phyloP scores from a whole-genome alignment of 2,888 invertebrate genomes.

The Myathropa florea region DNA sequence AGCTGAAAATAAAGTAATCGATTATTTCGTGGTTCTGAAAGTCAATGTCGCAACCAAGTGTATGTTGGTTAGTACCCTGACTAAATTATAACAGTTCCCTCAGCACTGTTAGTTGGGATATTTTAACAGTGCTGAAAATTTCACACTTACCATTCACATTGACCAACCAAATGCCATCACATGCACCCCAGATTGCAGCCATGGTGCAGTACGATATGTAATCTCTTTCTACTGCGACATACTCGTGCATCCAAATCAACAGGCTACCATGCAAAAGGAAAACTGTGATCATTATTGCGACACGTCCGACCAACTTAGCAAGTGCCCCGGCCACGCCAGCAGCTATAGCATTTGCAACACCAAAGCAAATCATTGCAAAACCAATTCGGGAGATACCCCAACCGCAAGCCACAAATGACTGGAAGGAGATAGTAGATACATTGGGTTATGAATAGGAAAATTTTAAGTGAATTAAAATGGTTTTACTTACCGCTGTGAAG shows the following conservation, averaged over 20 bases:
- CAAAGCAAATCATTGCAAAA: conserved; percentile 96
- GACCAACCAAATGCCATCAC: conserved; percentile 95
- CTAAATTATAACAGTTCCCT: background rate
- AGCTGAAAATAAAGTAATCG: conserved; percentile 81
- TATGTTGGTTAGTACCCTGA: background rate
- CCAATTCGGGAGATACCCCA: conserved; percentile 95
- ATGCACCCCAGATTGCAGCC: conserved; percentile 93
- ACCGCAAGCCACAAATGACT: conserved; percentile 93
- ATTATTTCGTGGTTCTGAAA: background rate
- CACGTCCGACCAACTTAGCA: conserved; percentile 88
- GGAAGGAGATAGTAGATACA: conserved; percentile 68
- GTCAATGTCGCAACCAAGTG: background rate
- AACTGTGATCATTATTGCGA: conserved; percentile 89
- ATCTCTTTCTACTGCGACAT: conserved; percentile 87
- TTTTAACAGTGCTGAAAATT: background rate
- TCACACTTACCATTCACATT: conserved; percentile 90
- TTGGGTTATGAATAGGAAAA: background rate
- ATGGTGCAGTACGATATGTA: conserved; percentile 88
- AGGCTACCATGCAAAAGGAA: conserved; percentile 87
- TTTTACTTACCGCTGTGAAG: conserved; percentile 86
- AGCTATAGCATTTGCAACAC: conserved; percentile 92
- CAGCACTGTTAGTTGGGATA: background rate
- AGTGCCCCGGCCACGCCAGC: conserved; percentile 90
- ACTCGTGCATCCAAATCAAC: conserved; percentile 85
- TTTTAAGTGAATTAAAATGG: background rate